Conservation (phyloP, 1,140 invertebrate species). For the Leptinotarsa lineolata region DNA sequence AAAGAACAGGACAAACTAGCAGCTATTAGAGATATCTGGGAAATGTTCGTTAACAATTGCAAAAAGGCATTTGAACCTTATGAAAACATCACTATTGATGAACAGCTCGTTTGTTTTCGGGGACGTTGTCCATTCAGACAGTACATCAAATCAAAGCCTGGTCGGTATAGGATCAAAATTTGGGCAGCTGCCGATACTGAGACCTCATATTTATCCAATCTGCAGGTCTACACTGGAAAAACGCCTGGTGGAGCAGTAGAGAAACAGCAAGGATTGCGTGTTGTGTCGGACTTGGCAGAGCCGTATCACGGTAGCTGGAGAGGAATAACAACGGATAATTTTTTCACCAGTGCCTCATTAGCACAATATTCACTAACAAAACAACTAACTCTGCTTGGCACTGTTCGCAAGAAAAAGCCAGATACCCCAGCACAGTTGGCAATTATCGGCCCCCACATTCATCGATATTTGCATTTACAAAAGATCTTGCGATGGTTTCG, state of each 20-base stretch:
- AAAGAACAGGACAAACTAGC: constrained; percentile 28
- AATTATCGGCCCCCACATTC: constrained; percentile 40
- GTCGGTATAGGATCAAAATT: constrained; percentile 33
- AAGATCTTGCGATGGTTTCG: too few relatives aligned
- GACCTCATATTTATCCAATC: too few relatives aligned
- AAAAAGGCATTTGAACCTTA: constrained; percentile 44
- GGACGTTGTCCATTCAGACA: constrained; percentile 25
- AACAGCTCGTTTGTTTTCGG: constrained; percentile 31
- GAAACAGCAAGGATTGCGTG: constrained; percentile 31
- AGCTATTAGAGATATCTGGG: constrained; percentile 49
- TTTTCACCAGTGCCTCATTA: too few relatives aligned
- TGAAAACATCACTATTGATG: constrained; percentile 36
- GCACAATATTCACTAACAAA: constrained; percentile 19
- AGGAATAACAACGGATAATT: constrained; percentile 34
- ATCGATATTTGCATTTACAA: too few relatives aligned
- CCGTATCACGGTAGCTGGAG: too few relatives aligned
- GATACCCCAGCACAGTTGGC: constrained; percentile 43
- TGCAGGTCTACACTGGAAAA: too few relatives aligned
- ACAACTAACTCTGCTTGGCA: too few relatives aligned
- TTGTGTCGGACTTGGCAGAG: constrained; percentile 23
- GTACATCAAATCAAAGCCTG: constrained; percentile 31
- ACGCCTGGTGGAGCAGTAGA: constrained; percentile 1
- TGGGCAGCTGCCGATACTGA: constrained; percentile 32
- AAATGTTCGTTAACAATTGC: constrained; percentile 47
- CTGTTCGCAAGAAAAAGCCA: too few relatives aligned